Evolutionary conservation across 2,113 vertebrate genomes (phyloP).

Genomic region (Girardinichthys multiradiatus): DNA sequence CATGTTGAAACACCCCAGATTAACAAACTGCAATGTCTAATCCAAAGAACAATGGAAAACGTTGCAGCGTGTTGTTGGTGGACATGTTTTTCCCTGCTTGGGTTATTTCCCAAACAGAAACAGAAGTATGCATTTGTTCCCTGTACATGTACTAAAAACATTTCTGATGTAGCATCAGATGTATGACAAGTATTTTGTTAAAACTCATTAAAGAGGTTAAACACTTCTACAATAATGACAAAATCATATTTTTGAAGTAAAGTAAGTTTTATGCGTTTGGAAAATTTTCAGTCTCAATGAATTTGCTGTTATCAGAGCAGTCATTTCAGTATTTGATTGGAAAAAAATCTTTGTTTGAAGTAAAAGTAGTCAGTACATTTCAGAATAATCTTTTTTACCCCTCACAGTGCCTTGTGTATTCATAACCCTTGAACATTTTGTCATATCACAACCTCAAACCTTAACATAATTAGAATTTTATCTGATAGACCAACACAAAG

Average conservation of each 20-base stretch:
- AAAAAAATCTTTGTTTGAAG: background rate
- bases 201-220: background rate
- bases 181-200: background rate
- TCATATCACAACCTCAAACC: too few species aligned
- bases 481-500: too few species aligned
- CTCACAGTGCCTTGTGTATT: background rate
- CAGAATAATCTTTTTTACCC: background rate
- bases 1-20: background rate
- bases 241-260: background rate
- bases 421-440: background rate
- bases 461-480: too few species aligned
- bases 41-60: conserved; percentile 29
- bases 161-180: background rate
- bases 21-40: background rate
- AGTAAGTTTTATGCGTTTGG: background rate
- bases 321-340: conserved; percentile 18
- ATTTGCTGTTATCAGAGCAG: conserved; percentile 47
- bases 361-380: background rate
- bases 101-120: conserved; percentile 49
- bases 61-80: conserved; percentile 4
- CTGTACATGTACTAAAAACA: background rate
- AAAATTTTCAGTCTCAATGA: background rate
- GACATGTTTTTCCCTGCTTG: conserved; percentile 44
- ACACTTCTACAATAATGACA: background rate
- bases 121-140: conserved; percentile 6